phyloP scores from a whole-genome alignment of 2,888 invertebrate species.

The Ochlodes sylvanus region DNA sequence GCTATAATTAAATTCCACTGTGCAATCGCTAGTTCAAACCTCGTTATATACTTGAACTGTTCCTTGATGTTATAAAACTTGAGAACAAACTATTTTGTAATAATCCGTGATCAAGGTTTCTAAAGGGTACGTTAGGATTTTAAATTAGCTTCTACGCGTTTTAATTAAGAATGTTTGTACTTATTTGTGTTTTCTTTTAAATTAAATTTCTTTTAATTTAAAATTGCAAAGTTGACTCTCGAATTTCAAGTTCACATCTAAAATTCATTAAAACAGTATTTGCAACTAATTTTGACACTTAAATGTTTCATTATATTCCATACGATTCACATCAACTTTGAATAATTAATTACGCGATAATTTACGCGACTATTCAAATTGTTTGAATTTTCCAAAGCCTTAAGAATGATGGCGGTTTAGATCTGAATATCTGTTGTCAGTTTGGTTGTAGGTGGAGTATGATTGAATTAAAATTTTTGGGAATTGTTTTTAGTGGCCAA shows the following conservation, averaged over 20 bases:
- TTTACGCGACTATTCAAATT: slow-evolving; percentile 25
- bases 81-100: background rate
- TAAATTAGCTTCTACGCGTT: background rate
- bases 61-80: slow-evolving; percentile 7
- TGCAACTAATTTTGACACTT: background rate
- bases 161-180: background rate
- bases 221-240: too few relatives aligned
- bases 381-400: slow-evolving; percentile 33
- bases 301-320: slow-evolving; percentile 3
- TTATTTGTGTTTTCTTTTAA: too few relatives aligned
- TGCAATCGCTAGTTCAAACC: slow-evolving; percentile 30
- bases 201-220: too few relatives aligned
- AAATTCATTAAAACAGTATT: too few relatives aligned
- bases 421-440: slow-evolving; percentile 20
- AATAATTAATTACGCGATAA: slow-evolving; percentile 25
- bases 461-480: background rate
- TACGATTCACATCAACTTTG: slow-evolving; percentile 9
- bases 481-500: too few relatives aligned
- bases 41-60: slow-evolving; percentile 24
- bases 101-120: background rate
- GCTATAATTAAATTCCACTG: slow-evolving; percentile 34
- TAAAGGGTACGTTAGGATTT: background rate
- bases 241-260: too few relatives aligned
- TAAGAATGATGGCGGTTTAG: slow-evolving; percentile 22
- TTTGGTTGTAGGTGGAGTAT: slow-evolving; percentile 12